Base-by-base conservation (phyloP, 1,140 invertebrate species). In the Drosophila repletoides region DNA sequence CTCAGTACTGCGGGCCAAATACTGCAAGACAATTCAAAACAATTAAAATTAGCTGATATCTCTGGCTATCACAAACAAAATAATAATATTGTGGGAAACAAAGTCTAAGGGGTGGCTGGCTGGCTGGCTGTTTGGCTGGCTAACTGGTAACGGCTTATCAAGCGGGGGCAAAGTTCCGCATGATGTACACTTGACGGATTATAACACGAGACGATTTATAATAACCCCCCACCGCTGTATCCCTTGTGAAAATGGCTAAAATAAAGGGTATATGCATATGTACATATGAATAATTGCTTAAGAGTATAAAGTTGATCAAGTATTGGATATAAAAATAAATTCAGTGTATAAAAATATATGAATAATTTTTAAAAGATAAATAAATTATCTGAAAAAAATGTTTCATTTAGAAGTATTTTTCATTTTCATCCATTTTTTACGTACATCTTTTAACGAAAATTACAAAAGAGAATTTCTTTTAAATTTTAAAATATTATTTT, bases 1-100 rank as follows among this genome's bases (percentile, higher is more conserved):
- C 97, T 92, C 34, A 99, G 91, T 46, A 98, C 93, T 36, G 97
- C 97, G 52, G 97, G 97, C 92, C 94, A 95, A 86, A 98, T 97
- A 65, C 97, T 98, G 90, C 36, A 73, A 52, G 3, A 46, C 15
- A 49, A 45, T n/a, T n/a, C n/a, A n/a, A 0, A 17, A 15, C 9
- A 12, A 22, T 24, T 14, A n/a, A n/a, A n/a, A 10, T 28, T 48
- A 15, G 10, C 31, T 46, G 41, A 31, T 56, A 64, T 64, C 31
- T 64, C 31, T 40, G 34, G 22, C 22, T 40, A 59, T 59, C 43
- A 40, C 10, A 60, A 5, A 31, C 3, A 17, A 24, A 21, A 38
- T 2, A 22, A 2, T n/a, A 49, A 31, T 17, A 14, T 56, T 46
- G 21, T 55, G 26, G 22, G 19, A 46, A 68, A 40, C 61, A 75